Evolutionary conservation across 2,113 vertebrate genomes (phyloP).

Genomic region (Synodontis membranacea): DNA sequence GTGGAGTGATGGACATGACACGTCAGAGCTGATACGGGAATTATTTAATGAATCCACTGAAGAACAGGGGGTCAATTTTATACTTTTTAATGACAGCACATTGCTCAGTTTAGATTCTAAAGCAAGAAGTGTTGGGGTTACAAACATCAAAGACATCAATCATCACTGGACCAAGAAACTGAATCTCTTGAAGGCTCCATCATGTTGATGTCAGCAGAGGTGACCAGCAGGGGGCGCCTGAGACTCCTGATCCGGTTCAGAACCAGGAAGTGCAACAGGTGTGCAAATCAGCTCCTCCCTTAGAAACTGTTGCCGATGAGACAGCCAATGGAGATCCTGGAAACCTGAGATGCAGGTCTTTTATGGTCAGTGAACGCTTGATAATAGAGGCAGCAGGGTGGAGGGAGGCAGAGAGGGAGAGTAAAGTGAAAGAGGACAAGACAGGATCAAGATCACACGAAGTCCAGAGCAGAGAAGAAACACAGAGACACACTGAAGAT

Average conservation of each 20-base stretch:
- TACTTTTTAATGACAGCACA: neutral
- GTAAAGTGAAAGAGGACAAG: constrained; percentile 61
- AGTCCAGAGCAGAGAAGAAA: constrained; percentile 28
- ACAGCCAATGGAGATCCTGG: constrained; percentile 60
- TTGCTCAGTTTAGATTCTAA: neutral
- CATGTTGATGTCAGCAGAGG: constrained; percentile 45
- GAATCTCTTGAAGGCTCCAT: neutral
- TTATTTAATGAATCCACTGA: neutral
- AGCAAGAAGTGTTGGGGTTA: neutral
- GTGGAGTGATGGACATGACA: neutral
- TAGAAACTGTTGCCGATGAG: constrained; percentile 68
- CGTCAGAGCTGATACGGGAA: neutral
- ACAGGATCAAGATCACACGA: constrained; percentile 53
- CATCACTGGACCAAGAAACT: neutral
- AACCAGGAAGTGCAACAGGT: constrained; percentile 76
- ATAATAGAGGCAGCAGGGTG: constrained; percentile 46
- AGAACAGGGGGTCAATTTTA: neutral
- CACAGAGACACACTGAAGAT: constrained; percentile 30
- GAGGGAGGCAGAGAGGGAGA: constrained; percentile 57
- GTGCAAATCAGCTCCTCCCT: constrained; percentile 68
- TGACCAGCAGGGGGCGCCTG: constrained; percentile 65
- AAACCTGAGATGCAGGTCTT: constrained; percentile 56
- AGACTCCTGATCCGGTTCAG: constrained; percentile 38
- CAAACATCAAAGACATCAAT: neutral
- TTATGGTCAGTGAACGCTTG: constrained; percentile 49